Evolutionary conservation across 53 echinoderm and acorn worm species (phyloP), one percentile per base, ranked within the genome.

Genomic region (Paracentrotus lividus): DNA sequence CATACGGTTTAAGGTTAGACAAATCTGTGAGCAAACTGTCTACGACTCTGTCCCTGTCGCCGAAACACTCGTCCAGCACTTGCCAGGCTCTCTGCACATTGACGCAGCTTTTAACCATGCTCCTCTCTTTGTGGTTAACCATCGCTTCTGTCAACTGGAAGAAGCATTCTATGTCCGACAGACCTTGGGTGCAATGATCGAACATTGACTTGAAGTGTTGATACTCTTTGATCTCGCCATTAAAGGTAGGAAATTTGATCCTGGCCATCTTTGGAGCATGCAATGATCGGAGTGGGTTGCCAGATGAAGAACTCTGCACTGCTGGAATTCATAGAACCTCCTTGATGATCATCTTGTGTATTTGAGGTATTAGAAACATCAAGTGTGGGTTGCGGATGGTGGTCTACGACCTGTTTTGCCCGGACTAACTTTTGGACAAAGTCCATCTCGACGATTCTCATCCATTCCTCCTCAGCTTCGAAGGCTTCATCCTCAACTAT

Each of bases 111-210:
- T 94, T 95, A 18, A 95, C 85, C 90, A 86, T 95, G 69, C 89
- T 94, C 6, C 76, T 61, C 81, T 97, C 95, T 69, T 23, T 95
- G 57, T 56, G 32, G 26, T 94, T 95, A 29, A 61, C 15, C 96
- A 97, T 97, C 13, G 97, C 85, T 64, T 96, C 96, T 34, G 95
- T 94, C 0, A 96, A 87, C 89, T 97, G 97, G 64, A 90, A 96
- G 84, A 97, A 96, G 53, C 96, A 94, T 38, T 96, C 95, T 20
- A 95, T 97, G 56, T 95, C 97, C 57, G 94, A 92, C 69, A 95
- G 69, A 21, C 69, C 84, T 9, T 33, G 24, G 27, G 97, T 49
- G 56, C 97, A 97, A 34, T 95, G 94, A 1, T 23, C 24, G 31
- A 97, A 96, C 36, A 95, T 42, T 32, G 95, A 59, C 45, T 94